Percentiles rank a stretch among this genome's conserved stretches.
Conservation (phyloP, 2,797 vertebrate species). For the Channa striata region DNA sequence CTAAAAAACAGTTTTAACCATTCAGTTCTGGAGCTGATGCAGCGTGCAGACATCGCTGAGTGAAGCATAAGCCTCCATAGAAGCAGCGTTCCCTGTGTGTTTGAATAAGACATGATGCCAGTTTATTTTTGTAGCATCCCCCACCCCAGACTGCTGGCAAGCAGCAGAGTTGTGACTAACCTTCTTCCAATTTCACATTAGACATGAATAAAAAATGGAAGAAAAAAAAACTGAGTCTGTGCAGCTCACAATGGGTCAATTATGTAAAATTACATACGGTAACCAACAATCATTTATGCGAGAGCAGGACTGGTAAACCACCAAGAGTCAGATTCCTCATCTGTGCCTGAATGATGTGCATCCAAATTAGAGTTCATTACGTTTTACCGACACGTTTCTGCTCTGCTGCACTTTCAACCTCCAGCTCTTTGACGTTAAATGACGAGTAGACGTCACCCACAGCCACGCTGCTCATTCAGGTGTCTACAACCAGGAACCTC, state of each 20-base stretch:
- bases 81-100: constrained; percentile 63
- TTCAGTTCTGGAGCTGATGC: constrained; percentile 65
- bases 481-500: constrained; percentile 26
- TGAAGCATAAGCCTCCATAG: constrained; percentile 53
- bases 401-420: constrained; percentile 35
- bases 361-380: constrained; percentile 41
- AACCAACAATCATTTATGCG: constrained; percentile 8
- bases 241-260: constrained; percentile 34
- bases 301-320: constrained; percentile 2
- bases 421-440: constrained; percentile 48
- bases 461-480: constrained; percentile 24
- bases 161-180: constrained; percentile 62
- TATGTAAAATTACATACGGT: constrained; percentile 38
- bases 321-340: constrained; percentile 20
- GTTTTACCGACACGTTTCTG: constrained; percentile 34
- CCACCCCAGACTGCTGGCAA: constrained; percentile 69
- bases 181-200: constrained; percentile 59
- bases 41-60: constrained; percentile 50
- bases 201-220: constrained; percentile 19
- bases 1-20: constrained; percentile 54
- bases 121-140: constrained; percentile 71
- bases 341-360: constrained; percentile 34
- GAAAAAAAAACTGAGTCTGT: constrained; percentile 18
- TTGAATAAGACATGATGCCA: constrained; percentile 76
- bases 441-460: constrained; percentile 37